Conservation (phyloP, 2,113 vertebrate species). For the Atlantisia rogersi region DNA sequence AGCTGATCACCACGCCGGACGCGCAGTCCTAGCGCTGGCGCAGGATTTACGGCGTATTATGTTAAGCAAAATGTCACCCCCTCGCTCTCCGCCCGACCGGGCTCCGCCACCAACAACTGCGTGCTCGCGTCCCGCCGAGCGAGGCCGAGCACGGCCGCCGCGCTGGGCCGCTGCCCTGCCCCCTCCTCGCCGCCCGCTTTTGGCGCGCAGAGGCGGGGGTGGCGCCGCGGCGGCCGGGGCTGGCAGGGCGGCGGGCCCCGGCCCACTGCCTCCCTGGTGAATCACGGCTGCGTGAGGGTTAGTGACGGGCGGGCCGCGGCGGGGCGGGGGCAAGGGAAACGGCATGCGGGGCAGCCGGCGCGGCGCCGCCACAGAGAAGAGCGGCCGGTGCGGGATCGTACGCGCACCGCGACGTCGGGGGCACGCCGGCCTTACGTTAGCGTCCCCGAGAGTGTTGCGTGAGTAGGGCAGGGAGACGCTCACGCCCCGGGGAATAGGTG, state of each 20-base stretch:
- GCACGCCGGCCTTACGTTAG: not conserved
- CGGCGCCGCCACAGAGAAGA: not conserved
- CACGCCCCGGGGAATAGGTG: not conserved
- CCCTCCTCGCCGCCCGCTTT: conserved; percentile 22
- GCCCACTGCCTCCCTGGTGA: conserved; percentile 60
- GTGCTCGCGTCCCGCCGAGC: not conserved
- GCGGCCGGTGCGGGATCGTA: not conserved
- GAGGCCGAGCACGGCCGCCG: not conserved
- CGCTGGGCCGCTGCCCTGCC: not conserved
- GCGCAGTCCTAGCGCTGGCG: not conserved
- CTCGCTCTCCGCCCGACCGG: not conserved
- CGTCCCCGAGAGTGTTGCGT: not conserved
- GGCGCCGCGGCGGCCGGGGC: not conserved
- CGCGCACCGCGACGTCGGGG: not conserved
- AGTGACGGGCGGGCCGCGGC: conserved; percentile 66
- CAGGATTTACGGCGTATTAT: not conserved
- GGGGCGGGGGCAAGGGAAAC: not conserved
- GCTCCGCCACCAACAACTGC: not conserved
- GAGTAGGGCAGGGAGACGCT: not conserved
- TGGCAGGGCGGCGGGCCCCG: not conserved
- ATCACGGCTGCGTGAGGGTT: conserved; percentile 72
- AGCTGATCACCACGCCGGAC: not conserved
- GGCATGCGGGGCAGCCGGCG: not conserved
- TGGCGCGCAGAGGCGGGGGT: not conserved
- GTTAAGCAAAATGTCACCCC: conserved; percentile 1